Evolutionary conservation across 2,888 invertebrate species (phyloP).

Genomic region (Drosophila tanythrix): DNA sequence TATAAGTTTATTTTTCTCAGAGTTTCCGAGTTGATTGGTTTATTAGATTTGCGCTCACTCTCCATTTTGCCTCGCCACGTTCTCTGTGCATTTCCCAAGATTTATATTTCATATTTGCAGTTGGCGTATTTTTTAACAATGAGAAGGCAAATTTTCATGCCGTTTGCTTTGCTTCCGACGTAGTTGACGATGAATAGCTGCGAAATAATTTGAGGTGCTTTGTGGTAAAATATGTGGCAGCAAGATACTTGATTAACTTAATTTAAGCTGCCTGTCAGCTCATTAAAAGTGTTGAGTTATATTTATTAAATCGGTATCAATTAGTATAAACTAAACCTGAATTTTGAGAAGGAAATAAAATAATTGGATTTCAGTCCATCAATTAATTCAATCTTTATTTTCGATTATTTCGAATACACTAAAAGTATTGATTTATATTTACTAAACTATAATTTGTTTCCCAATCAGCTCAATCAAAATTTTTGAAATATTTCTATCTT

Average conservation of each 20-base stretch:
- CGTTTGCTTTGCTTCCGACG: conserved; percentile 74
- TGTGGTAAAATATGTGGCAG: not conserved
- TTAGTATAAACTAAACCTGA: not conserved
- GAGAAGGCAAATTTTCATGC: conserved; percentile 67
- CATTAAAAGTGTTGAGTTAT: not conserved
- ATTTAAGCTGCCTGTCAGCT: not conserved
- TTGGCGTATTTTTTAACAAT: conserved; percentile 61
- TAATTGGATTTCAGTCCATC: not conserved
- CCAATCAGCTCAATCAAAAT: not conserved
- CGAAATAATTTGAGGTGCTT: conserved; percentile 5
- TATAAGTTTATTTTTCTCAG: conserved; percentile 35
- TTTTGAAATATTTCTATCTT: not conserved
- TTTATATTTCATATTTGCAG: conserved; percentile 12
- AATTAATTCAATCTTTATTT: not conserved
- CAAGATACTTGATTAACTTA: not conserved
- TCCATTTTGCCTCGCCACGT: not conserved
- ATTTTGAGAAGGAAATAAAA: not conserved
- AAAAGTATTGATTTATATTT: not conserved
- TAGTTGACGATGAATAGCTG: not conserved
- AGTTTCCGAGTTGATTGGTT: conserved; percentile 60
- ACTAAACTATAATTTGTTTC: not conserved
- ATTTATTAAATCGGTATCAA: not conserved
- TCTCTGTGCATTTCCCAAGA: conserved; percentile 4
- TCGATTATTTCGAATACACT: not conserved
- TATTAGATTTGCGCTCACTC: conserved; percentile 60